Base-by-base conservation (phyloP, 30 jellyfish, hydroid and myxozoan species). In the Aurelia aurita complex sp. Pacific region DNA sequence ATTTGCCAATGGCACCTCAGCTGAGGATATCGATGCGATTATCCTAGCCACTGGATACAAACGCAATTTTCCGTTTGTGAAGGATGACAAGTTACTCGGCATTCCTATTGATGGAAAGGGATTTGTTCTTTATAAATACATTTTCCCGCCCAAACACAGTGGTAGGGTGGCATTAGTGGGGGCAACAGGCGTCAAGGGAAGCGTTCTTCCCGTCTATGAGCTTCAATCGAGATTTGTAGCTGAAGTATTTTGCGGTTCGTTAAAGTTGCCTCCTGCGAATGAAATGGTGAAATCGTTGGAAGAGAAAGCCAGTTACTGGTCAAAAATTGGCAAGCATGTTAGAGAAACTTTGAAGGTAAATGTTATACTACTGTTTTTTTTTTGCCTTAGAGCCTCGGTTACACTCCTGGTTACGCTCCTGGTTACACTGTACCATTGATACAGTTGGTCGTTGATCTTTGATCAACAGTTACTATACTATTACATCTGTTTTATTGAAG, bases 151-250 rank as follows among this genome's bases (percentile, higher is more conserved):
- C 18, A 78, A 79, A 60, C 87, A 62, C 38, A 43, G 68, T 9
- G 96, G 94, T 1, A 70, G 81, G 53, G 77, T 90, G 17, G 97
- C 96, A 5, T 73, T 95, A 29, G 87, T 94, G 75, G 99, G 97
- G 6, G 68, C 69, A 57, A 63, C 74, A 29, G 85, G 95, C 2
- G 85, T 85, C 10, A 32, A 42, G 34, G 97, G 97, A 3, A 65
- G 96, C 16, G 91, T 60, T 29, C 64, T 91, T 61, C 89, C 95
- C 3, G 74, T 79, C 34, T 80, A 35, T 52, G 99, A 94, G 55
- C 85, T 94, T 96, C 99, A 94, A 50, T 89, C 97, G 5, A 84
- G 99, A 12, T 94, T 64, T 86, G 90, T 88, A 6, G 97, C 88
- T 17, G 91, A 76, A 67, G 97, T 85, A 17, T 94, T 94, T 69